Evolutionary conservation across 2,113 vertebrate species (phyloP).

Genomic region (Ivindomyrus marchei): DNA sequence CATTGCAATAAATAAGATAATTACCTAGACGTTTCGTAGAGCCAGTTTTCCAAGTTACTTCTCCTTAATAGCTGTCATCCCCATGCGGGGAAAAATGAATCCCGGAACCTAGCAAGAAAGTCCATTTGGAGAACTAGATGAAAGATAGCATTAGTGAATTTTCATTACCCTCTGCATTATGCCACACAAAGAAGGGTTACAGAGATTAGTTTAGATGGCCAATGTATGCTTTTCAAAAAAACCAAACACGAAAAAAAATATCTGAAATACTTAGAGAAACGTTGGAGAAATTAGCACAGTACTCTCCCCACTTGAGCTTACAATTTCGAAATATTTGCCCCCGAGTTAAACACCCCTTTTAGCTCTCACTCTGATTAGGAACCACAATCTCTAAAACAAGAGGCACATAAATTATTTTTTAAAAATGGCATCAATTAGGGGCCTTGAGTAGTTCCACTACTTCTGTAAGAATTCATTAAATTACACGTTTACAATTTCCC

Average conservation of each 20-base stretch:
- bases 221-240: conserved; percentile 49
- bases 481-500: neutral
- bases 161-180: conserved; percentile 85
- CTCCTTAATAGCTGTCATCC: conserved; percentile 70
- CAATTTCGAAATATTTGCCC: conserved; percentile 49
- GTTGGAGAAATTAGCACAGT: conserved; percentile 55
- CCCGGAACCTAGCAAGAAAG: conserved; percentile 52
- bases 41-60: conserved; percentile 73
- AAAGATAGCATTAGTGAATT: conserved; percentile 71
- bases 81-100: conserved; percentile 55
- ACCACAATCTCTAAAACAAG: conserved; percentile 35
- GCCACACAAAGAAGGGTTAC: conserved; percentile 72
- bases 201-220: conserved; percentile 57
- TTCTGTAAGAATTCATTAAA: conserved; percentile 33
- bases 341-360: conserved; percentile 43
- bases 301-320: conserved; percentile 30
- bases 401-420: conserved; percentile 43
- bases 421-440: conserved; percentile 49
- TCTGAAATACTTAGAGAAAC: conserved; percentile 42
- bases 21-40: conserved; percentile 56
- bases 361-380: conserved; percentile 26
- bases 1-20: conserved; percentile 63
- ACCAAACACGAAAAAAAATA: conserved; percentile 43
- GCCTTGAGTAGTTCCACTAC: conserved; percentile 38
- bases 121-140: conserved; percentile 78